Base-by-base conservation (phyloP, 2,888 invertebrate species). In the Dinocampus coccinellae region DNA sequence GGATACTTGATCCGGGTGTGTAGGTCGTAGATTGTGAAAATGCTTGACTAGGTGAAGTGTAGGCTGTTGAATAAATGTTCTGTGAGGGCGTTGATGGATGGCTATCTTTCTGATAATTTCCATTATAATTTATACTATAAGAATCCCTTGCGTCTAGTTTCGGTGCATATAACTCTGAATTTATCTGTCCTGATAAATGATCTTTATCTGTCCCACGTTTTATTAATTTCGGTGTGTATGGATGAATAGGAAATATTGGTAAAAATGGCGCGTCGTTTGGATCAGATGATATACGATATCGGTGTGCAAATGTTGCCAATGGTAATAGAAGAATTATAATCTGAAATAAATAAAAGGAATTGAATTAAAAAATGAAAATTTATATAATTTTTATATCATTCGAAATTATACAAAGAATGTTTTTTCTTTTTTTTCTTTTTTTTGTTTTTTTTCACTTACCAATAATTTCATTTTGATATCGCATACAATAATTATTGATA, bases 261-360 rank as follows among this genome's bases (percentile, higher is more conserved):
- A 87, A 75, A 58, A 87, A 87, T 2, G 87, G 87, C 62, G 85
- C 84, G 69, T 85, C 81, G 66, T 86, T 87, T 1, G 83, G 81
- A 57, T 84, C 81, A 65, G 77, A 72, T 1, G 67, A 33, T 36
- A 79, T 73, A 16, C 75, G 79, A 53, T 79, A 80, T 2, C 76
- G 75, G 39, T 85, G 83, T 0, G 81, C 82, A 29, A 81, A 78
- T 16, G 84, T 79, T 66, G 76, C 70, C 24, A 84, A 80, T 22
- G 81, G 81, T 64, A 83, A 61, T 39, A 83, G 73, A 20, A 87
- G 70, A n/a, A 84, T 57, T 53, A 82, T 57, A 61, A 85, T 73
- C 87, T 87, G 80, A 13, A 83, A 83, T 62, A 24, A 57, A 55
- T 52, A 16, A n/a, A 34, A 10, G n/a, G n/a, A n/a, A n/a, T n/a